A percentile compares a stretch with the other conserved stretches of the same genome.
phyloP scores from a whole-genome alignment of 2,113 vertebrate genomes.

The Andinoacara biseriatus region DNA sequence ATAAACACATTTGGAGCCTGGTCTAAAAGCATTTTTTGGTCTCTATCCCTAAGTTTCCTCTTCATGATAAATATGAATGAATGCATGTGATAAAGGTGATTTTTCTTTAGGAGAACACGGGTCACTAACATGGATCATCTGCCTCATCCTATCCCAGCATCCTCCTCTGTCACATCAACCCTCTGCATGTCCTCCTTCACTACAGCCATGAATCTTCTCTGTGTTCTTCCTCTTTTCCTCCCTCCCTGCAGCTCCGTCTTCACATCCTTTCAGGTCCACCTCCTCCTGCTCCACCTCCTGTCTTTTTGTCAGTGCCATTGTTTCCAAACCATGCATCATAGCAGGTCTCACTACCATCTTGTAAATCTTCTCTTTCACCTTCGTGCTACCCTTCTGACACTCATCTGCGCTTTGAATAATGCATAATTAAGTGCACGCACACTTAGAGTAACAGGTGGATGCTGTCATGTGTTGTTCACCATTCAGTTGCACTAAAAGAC shows the following conservation, averaged over 20 bases:
- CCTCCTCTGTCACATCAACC: not conserved
- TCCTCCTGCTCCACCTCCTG: not conserved
- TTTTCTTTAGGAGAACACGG: too few relatives aligned
- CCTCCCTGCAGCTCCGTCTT: not conserved
- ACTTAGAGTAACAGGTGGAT: not conserved
- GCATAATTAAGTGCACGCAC: not conserved
- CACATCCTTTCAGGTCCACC: rapidly evolving
- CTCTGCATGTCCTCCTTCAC: not conserved
- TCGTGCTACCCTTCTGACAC: not conserved
- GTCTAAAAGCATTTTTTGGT: not conserved
- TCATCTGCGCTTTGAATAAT: not conserved
- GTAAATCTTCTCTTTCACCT: not conserved
- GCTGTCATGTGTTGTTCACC: not conserved
- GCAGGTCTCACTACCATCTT: not conserved
- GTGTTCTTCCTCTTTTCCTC: not conserved
- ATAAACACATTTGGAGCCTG: not conserved
- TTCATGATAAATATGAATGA: rapidly evolving
- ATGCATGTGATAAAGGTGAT: not conserved
- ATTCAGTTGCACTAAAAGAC: not conserved
- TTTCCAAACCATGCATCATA: not conserved
- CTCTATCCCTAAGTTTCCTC: not conserved
- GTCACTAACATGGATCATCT: not conserved
- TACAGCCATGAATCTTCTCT: not conserved
- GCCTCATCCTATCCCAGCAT: not conserved
- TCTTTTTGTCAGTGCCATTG: not conserved